Conservation (phyloP, 2,113 vertebrate genomes). For the Agelaius tricolor region DNA sequence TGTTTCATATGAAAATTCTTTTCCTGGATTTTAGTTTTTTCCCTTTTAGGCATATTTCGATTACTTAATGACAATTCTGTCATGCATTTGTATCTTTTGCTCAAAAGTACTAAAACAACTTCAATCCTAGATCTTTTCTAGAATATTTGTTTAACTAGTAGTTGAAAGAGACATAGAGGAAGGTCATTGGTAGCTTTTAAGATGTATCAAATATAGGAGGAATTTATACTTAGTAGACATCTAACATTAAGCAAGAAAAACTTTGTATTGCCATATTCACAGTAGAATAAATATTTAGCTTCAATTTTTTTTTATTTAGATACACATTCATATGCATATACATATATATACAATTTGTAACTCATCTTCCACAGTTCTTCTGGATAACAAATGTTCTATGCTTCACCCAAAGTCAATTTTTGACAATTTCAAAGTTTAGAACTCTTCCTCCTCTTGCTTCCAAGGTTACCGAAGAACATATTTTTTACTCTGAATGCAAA, state of each 20-base stretch:
- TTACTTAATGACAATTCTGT: background rate
- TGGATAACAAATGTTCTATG: background rate
- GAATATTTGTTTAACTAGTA: background rate
- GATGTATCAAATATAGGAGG: background rate
- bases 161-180: background rate
- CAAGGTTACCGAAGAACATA: background rate
- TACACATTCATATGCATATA: too few species aligned
- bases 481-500: background rate
- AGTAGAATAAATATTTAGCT: background rate
- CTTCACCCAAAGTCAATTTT: background rate
- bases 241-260: background rate
- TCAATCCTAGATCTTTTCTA: background rate
- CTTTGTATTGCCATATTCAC: background rate
- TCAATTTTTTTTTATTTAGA: background rate
- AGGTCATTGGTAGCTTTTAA: background rate
- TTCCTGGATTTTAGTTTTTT: background rate
- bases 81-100: background rate
- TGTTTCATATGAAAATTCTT: background rate
- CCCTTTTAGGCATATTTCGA: background rate
- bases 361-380: background rate
- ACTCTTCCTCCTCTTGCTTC: background rate
- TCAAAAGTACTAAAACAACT: background rate
- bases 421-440: background rate
- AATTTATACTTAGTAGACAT: background rate
- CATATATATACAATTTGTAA: background rate